Evolutionary conservation across 2,888 invertebrate genomes (phyloP).

Genomic region (Hipparchia sbordonii): DNA sequence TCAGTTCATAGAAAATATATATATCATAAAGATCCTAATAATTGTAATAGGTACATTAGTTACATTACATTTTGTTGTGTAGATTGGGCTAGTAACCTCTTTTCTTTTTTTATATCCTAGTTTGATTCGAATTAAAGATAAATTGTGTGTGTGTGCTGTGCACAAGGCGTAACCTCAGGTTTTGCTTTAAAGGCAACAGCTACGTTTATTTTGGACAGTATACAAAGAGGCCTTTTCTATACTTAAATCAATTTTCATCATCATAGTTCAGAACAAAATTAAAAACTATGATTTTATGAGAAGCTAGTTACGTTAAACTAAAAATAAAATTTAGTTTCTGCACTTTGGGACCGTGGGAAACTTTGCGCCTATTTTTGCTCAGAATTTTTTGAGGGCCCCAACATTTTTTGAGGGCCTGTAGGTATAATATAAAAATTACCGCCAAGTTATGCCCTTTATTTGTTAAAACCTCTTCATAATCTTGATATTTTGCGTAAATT

Average conservation of each 20-base stretch:
- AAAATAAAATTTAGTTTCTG: not conserved
- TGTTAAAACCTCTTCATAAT: not conserved
- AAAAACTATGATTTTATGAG: not conserved
- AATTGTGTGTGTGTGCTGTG: too few relatives aligned
- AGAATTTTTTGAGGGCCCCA: too few relatives aligned
- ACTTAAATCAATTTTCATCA: constrained; percentile 1
- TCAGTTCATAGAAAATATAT: constrained; percentile 18
- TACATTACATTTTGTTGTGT: too few relatives aligned
- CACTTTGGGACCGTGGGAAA: not conserved
- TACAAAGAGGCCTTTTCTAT: constrained; percentile 17
- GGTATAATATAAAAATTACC: too few relatives aligned
- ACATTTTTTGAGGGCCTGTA: too few relatives aligned
- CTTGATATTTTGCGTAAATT: not conserved
- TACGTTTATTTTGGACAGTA: constrained; percentile 2
- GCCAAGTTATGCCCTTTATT: too few relatives aligned
- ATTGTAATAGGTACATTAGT: too few relatives aligned
- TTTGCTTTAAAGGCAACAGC: not conserved
- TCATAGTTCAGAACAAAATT: constrained; percentile 19
- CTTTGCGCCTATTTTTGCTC: too few relatives aligned
- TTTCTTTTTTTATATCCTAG: too few relatives aligned
- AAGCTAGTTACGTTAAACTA: not conserved
- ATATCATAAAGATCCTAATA: not conserved
- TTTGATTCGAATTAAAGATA: too few relatives aligned
- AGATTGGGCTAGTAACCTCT: too few relatives aligned
- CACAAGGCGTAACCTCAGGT: too few relatives aligned